Base-by-base conservation (phyloP, 2,888 invertebrate species). In the Caradrina clavipalpis region DNA sequence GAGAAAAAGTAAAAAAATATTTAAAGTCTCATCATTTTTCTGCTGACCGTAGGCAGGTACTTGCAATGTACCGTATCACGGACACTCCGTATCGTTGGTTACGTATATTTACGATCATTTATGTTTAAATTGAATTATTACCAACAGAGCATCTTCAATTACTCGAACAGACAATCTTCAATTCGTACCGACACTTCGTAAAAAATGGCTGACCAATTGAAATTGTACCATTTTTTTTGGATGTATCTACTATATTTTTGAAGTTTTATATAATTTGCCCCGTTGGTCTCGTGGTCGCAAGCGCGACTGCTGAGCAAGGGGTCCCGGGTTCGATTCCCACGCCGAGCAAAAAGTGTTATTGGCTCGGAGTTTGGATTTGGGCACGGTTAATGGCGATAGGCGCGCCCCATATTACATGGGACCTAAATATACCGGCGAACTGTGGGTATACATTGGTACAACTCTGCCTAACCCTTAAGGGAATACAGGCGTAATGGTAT, bases 81-180 rank as follows among this genome's bases (percentile, higher is more conserved):
- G 68, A 64, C 60, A 70, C 65, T 70, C 51, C 63, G 74, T 82
- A 82, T 78, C 73, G 73, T 76, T 80, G 70, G 74, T 66, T 69
- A 76, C 68, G 80, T 78, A 80, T 84, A 80, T 80, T 82, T 84
- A 84, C 69, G 72, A 73, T 78, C 76, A 76, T 78, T 82, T 80
- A 84, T 75, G 73, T 75, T 75, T 75, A 78, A 76, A 80, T 84
- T 81, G 77, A 84, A 84, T 84, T 82, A 81, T 84, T 82, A 81
- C 72, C 70, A 65, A 64, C 67, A 70, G 63, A 35, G 56, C 66
- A 69, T 75, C 83, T 71, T 77, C 83, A 69, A 70, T 70, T 73
- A 64, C 61, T 69, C 57, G 45, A 53, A 72, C 53, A 51, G 21
- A 66, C 66, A 45, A 70, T 75, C 75, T 73, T 70, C 68, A 53